These are phyloP conservation scores for Etheostoma perlongum DNA, from an alignment of 2,797 vertebrate species.

Conservation along the genomic window DNA sequence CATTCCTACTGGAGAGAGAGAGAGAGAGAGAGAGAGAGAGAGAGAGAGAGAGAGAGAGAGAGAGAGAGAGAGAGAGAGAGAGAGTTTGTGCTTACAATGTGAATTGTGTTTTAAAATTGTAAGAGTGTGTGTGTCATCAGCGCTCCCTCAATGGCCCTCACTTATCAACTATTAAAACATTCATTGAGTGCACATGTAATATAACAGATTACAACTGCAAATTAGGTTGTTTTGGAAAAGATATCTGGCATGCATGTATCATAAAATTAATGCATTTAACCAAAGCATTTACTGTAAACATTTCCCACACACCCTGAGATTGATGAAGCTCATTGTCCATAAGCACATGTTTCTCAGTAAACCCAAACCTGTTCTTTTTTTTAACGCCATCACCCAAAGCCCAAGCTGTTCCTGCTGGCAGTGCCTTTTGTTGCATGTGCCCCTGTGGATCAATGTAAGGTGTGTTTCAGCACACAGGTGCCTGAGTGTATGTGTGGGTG, in stretches of 20 bases:
- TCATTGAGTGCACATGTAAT: conserved; percentile 29
- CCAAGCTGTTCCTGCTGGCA: conserved; percentile 80
- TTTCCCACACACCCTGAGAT: conserved; percentile 16
- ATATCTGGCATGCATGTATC: conserved; percentile 25
- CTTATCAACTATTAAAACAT: conserved; percentile 38
- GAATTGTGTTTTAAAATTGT: conserved; percentile 53
- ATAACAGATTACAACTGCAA: conserved; percentile 16
- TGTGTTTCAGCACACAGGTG: conserved; percentile 70
- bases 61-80: no score
- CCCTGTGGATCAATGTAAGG: conserved; percentile 50
- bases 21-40: no score
- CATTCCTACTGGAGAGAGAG: conserved; percentile 43
- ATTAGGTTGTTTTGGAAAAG: conserved; percentile 14
- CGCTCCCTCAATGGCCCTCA: conserved; percentile 41
- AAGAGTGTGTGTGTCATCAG: conserved; percentile 34
- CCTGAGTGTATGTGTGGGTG: conserved; percentile 65
- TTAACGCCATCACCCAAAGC: conserved; percentile 45
- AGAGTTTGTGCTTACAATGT: conserved; percentile 30
- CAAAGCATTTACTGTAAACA: conserved; percentile 35
- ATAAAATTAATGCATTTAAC: conserved; percentile 32
- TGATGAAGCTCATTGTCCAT: conserved; percentile 53
- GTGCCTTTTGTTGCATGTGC: conserved; percentile 84
- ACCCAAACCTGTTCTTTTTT: conserved; percentile 12
- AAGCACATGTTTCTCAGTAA: conserved; percentile 59
- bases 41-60: no score